These are phyloP conservation scores for Polydrusus cervinus DNA, from an alignment of 2,888 invertebrate genomes.

Conservation along the genomic window DNA sequence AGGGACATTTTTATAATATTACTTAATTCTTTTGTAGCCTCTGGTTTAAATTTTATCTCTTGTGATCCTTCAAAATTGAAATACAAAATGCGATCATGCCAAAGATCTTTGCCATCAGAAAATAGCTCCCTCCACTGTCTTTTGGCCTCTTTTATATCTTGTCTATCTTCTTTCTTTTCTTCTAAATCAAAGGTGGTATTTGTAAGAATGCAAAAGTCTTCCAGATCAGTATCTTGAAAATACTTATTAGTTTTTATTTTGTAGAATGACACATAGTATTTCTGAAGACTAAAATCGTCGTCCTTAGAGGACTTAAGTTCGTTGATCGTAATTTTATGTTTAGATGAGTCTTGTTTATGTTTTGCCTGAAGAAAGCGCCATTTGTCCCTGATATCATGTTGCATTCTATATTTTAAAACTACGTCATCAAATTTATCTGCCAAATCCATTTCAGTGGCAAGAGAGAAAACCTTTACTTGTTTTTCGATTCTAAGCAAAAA, in stretches of 20 bases:
- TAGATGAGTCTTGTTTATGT: slow-evolving; percentile 34
- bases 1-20: neutral
- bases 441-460: slow-evolving; percentile 39
- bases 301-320: slow-evolving; percentile 3
- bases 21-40: neutral
- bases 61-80: neutral
- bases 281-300: no score
- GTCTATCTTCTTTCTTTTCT: neutral
- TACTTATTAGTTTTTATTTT: neutral
- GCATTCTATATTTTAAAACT: neutral
- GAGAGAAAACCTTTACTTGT: neutral
- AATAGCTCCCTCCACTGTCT: neutral
- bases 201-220: slow-evolving; percentile 21
- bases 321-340: slow-evolving; percentile 33
- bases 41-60: slow-evolving; percentile 15
- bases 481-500: slow-evolving; percentile 16
- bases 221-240: slow-evolving; percentile 16
- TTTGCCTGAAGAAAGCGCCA: slow-evolving; percentile 44
- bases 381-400: neutral
- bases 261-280: no score
- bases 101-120: neutral
- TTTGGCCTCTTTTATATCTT: neutral
- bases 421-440: slow-evolving; percentile 49
- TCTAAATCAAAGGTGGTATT: slow-evolving; percentile 13
- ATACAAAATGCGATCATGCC: neutral